phyloP scores from a whole-genome alignment of 2,797 vertebrate species.

The Gallirallus australis region DNA sequence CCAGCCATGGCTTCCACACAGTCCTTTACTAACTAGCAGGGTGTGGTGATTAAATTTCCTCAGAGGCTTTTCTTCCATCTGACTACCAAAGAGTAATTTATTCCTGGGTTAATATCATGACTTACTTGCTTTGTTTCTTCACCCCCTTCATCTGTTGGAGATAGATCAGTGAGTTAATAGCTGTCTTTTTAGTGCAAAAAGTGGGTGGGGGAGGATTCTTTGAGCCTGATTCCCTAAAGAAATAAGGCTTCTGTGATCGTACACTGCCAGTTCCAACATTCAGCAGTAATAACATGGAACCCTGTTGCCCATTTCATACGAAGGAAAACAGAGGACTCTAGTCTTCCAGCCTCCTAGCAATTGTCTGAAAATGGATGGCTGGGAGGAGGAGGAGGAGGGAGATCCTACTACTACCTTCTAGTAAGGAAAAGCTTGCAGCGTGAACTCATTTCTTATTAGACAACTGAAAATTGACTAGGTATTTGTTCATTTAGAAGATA shows the following conservation, averaged over 20 bases:
- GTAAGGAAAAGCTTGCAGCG: neutral
- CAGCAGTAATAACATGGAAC: neutral
- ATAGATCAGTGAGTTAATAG: neutral
- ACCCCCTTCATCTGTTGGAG: neutral
- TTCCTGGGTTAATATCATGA: neutral
- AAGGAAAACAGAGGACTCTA: neutral
- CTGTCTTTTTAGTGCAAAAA: conserved; percentile 20
- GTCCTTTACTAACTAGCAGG: conserved; percentile 34
- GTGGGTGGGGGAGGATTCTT: neutral
- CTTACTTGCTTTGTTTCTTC: neutral
- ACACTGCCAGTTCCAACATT: neutral
- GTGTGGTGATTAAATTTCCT: conserved; percentile 50
- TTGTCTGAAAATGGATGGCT: neutral
- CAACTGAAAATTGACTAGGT: neutral
- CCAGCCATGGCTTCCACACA: neutral
- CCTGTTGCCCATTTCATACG: neutral
- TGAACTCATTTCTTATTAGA: neutral
- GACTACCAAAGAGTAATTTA: conserved; percentile 16
- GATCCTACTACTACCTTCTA: neutral
- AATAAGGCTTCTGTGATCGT: neutral
- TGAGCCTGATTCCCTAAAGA: neutral
- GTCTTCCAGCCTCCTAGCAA: neutral
- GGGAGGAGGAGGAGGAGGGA: neutral
- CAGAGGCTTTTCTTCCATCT: conserved; percentile 5
- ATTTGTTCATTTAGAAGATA: neutral